A percentile compares a stretch with the other conserved stretches of the same genome.
phyloP scores from a whole-genome alignment of 2,888 invertebrate species.

The Cyaniris semiargus region DNA sequence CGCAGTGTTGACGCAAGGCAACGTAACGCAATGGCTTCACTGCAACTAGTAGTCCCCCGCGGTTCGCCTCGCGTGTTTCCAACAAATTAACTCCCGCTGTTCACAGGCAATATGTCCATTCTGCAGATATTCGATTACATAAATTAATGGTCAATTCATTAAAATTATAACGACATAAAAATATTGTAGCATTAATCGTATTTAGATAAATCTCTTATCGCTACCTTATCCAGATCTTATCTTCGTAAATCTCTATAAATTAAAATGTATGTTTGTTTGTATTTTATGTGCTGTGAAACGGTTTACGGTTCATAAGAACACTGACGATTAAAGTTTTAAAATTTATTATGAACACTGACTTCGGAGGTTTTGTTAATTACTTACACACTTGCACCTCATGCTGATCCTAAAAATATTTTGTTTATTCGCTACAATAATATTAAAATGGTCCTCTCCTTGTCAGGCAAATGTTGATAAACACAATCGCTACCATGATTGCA shows the following conservation, averaged over 20 bases:
- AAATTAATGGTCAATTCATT: constrained; percentile 29
- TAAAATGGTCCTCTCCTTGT: no score
- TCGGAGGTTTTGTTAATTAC: not conserved
- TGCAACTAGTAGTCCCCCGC: constrained; percentile 35
- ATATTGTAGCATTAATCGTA: constrained; percentile 12
- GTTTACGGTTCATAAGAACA: constrained; percentile 1
- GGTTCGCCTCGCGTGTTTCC: constrained; percentile 35
- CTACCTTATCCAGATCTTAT: not conserved
- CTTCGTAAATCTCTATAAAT: constrained; percentile 20
- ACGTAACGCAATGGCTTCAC: not conserved
- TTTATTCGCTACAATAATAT: not conserved
- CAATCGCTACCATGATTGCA: no score
- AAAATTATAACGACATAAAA: constrained; percentile 32
- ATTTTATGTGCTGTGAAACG: constrained; percentile 4
- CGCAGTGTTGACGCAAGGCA: not conserved
- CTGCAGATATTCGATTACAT: constrained; percentile 29
- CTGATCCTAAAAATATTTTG: not conserved
- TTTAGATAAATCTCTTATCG: constrained; percentile 19
- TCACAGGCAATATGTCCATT: constrained; percentile 38
- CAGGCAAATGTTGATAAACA: no score
- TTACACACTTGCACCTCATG: not conserved
- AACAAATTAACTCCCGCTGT: constrained; percentile 40
- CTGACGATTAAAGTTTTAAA: not conserved
- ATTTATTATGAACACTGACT: not conserved
- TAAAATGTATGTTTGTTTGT: constrained; percentile 4